Base-by-base conservation (phyloP, 1,140 invertebrate species). In the Zaprionus taronus region DNA sequence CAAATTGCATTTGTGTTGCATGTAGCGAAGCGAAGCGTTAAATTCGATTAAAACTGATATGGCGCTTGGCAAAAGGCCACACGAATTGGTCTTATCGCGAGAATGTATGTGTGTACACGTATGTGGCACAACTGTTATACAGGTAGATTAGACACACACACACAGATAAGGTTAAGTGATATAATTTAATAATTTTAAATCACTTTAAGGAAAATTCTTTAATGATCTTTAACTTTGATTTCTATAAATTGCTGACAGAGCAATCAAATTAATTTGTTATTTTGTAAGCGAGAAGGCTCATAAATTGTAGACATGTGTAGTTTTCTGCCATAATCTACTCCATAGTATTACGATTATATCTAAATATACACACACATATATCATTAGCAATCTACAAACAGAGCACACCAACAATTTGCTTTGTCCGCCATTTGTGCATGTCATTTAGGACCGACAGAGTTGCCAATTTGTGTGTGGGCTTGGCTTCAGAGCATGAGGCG, bases 401-500 rank as follows among this genome's bases (percentile, higher is more conserved):
- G 47, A 49, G 5, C 47, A 14, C 11, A 24, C 47, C 20, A 51
- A 51, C 47, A 51, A 53, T 79, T 79, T 75, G 60, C 60, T 58
- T 38, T 41, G 49, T 58, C 38, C 41, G 34, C 73, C 60, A 44
- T 55, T 71, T 65, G 34, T 68, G 47, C 62, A 66, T 82, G 80
- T 62, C 80, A 75, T 70, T 79, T 75, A 66, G 36, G 28, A 36
- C 62, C 14, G 44, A n/a, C 47, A 22, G 55, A 47, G 58, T 51
- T 75, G 72, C 67, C 67, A 72, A 64, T 81, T 70, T 74, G 77
- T 74, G 77, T 65, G 61, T 68, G 67, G 68, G 71, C 53, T 78
- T 74, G 62, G 53, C 49, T 36, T 44, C 66, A 17, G 31, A 60
- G 58, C 55, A 53, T 69, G 60, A 41, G 76, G 67, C 55, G 77